Base-by-base conservation (phyloP, 35 echinoderm and acorn worm genomes). In the Anneissia japonica region DNA sequence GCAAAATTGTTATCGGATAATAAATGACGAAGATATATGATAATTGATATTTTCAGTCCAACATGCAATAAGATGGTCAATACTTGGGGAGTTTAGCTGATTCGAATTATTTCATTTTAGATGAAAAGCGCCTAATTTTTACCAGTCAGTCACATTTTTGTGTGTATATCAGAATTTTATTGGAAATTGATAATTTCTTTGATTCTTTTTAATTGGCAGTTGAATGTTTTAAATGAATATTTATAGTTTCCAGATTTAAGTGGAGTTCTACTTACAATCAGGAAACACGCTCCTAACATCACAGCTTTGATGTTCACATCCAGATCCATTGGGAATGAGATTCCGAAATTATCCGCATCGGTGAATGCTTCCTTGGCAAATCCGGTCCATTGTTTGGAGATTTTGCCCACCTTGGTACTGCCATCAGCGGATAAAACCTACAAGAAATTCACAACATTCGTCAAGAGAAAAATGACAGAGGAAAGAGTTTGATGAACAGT, bases 211-310 rank as follows among this genome's bases (percentile, higher is more conserved):
- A 64, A 12, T 64, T n/a, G n/a, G 12, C n/a, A 64, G 12, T 13
- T n/a, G 12, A 64, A 64, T 12, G 51, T 26, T 56, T 56, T 13
- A 56, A 11, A 56, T 11, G 11, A 26, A 56, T 56, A 13, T 26
- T 56, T 26, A 11, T 56, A 56, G 46, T 56, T 11, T 56, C 11
- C 46, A 56, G 11, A 13, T n/a, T n/a, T n/a, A n/a, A n/a, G n/a
- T n/a, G n/a, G n/a, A n/a, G n/a, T n/a, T n/a, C n/a, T 81, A 97
- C 96, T 99, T 78, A 99, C 96, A 26, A 99, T 99, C 16, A 99
- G 96, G 89, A 99, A 99, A 79, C 92, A 94, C 3, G 96, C 91
- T 14, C 88, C 96, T 46, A 99, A 40, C 34, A 90, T 94, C 0
- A 91, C 90, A 17, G 96, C 96, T 80, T 99, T 99, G 81, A 99